phyloP scores from a whole-genome alignment of 2,797 vertebrate genomes.

The Meriones psammophilus region DNA sequence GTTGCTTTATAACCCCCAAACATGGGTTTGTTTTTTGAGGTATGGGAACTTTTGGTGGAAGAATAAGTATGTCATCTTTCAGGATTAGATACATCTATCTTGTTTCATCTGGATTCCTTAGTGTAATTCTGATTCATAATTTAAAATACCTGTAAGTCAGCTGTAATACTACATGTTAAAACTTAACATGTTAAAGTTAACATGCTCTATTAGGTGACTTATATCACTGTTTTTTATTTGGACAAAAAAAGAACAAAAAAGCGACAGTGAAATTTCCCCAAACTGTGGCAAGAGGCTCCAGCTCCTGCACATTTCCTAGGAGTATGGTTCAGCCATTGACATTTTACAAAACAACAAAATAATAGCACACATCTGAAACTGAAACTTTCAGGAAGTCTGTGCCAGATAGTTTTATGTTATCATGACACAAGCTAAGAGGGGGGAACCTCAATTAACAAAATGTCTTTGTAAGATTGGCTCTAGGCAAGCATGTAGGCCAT shows the following conservation, averaged over 20 bases:
- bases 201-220: neutral
- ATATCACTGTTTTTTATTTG: neutral
- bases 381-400: neutral
- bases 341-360: neutral
- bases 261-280: neutral
- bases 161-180: neutral
- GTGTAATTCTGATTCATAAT: slow-evolving; percentile 9
- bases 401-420: neutral
- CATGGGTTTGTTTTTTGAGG: neutral
- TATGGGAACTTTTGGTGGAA: neutral
- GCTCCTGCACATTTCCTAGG: neutral
- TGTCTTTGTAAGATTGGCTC: neutral
- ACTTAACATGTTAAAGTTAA: neutral
- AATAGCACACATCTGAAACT: neutral
- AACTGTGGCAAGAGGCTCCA: neutral
- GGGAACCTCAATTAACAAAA: neutral
- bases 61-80: neutral
- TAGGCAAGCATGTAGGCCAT: neutral
- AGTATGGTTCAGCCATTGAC: neutral
- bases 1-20: neutral
- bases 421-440: neutral
- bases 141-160: neutral
- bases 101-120: neutral
- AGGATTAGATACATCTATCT: neutral
- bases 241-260: neutral